phyloP scores from a whole-genome alignment of 2,888 invertebrate genomes.

The Kryphioiulus occultus region DNA sequence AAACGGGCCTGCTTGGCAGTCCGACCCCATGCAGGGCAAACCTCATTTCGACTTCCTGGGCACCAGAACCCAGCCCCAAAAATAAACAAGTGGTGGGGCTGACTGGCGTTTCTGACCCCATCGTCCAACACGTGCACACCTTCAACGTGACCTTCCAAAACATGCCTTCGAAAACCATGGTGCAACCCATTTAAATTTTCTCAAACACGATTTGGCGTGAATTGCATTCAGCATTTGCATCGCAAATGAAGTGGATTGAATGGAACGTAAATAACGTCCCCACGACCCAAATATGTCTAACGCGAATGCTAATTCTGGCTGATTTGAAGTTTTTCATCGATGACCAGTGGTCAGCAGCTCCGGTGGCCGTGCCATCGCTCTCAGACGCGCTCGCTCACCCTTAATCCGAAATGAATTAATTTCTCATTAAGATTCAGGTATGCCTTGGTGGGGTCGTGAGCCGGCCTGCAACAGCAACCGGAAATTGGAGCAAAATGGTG shows the following conservation, averaged over 20 bases:
- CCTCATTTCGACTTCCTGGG: slow-evolving; percentile 23
- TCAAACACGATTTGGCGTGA: too few relatives aligned
- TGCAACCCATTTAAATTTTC: background rate
- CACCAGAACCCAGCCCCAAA: background rate
- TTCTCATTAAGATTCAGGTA: background rate
- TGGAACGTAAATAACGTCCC: too few relatives aligned
- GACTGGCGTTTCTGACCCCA: background rate
- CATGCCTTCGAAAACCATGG: background rate
- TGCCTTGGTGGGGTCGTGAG: background rate
- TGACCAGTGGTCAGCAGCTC: background rate
- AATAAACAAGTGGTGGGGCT: slow-evolving; percentile 15
- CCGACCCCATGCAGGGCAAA: background rate
- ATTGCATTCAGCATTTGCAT: too few relatives aligned
- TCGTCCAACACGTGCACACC: background rate
- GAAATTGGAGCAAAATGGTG: background rate
- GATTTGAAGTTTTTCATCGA: background rate
- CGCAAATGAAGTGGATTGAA: too few relatives aligned
- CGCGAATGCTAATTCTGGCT: background rate
- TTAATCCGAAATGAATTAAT: background rate
- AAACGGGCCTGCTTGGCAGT: background rate
- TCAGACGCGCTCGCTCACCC: background rate
- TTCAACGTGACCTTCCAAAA: too few relatives aligned
- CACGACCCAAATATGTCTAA: background rate
- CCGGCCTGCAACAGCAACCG: background rate
- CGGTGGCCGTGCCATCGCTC: background rate